These are phyloP conservation scores for Micromesistius poutassou DNA, from an alignment of 2,797 vertebrate species.

Conservation along the genomic window DNA sequence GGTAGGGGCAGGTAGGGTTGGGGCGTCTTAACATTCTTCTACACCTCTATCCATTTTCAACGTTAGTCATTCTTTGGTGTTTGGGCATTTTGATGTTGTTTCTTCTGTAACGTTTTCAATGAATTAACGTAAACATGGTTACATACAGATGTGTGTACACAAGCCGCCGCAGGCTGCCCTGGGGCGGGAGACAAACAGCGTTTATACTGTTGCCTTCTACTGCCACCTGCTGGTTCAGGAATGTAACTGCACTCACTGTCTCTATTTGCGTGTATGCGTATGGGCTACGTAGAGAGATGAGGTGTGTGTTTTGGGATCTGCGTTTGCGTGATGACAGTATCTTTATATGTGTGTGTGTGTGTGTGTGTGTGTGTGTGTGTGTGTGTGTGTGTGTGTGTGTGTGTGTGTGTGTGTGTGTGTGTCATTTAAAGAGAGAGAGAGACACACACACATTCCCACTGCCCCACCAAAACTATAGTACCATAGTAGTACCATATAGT, in stretches of 20 bases:
- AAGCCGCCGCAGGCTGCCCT: background rate
- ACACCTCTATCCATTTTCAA: background rate
- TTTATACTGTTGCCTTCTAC: background rate
- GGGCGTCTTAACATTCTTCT: too few species aligned
- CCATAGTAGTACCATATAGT: too few species aligned
- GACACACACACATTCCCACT: too few species aligned
- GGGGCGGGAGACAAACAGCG: background rate
- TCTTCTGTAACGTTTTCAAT: background rate
- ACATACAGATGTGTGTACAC: background rate
- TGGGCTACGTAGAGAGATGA: background rate
- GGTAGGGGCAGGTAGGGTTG: background rate
- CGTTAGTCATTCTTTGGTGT: slow-evolving; percentile 1
- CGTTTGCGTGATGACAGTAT: background rate
- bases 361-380: too few species aligned
- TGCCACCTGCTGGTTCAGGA: background rate
- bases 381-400: too few species aligned
- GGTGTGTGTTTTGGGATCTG: background rate
- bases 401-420: too few species aligned
- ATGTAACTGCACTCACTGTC: background rate
- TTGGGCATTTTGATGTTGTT: too few species aligned
- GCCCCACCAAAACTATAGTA: too few species aligned
- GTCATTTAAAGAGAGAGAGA: too few species aligned
- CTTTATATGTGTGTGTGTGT: too few species aligned
- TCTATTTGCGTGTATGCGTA: background rate
- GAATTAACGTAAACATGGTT: background rate